Conservation (phyloP, 2,113 vertebrate species). For the Macrotus californicus region DNA sequence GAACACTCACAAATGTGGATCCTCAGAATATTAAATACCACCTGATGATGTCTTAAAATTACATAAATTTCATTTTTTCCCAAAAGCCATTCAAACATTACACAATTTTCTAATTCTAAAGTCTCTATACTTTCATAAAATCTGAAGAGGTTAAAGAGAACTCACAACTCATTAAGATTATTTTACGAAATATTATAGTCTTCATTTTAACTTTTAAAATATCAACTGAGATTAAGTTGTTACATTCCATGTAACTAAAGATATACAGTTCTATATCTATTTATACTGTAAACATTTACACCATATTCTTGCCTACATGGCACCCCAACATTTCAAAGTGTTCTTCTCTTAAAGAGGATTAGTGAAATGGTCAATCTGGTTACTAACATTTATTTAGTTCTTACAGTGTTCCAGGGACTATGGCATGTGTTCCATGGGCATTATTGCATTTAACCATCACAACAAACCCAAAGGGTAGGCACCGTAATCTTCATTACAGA, state of each 20-base stretch:
- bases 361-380: background rate
- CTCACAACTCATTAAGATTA: background rate
- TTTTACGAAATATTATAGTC: background rate
- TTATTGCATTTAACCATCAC: background rate
- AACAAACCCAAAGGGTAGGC: background rate
- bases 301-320: background rate
- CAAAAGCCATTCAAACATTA: background rate
- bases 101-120: background rate
- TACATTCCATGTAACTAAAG: background rate
- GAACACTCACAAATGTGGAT: slow-evolving; percentile 22
- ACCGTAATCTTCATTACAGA: background rate
- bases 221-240: background rate
- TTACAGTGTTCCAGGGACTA: background rate
- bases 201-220: background rate
- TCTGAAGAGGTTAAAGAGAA: background rate
- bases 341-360: background rate
- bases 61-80: background rate
- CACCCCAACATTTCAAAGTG: background rate
- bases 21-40: slow-evolving; percentile 4
- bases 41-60: background rate
- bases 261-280: background rate
- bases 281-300: background rate
- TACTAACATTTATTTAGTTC: background rate
- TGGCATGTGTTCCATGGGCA: background rate
- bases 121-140: slow-evolving; percentile 12